Evolutionary conservation across 2,888 invertebrate genomes (phyloP), one percentile per base, ranked within the genome.

Genomic region (Scaptomyza caliginosa): DNA sequence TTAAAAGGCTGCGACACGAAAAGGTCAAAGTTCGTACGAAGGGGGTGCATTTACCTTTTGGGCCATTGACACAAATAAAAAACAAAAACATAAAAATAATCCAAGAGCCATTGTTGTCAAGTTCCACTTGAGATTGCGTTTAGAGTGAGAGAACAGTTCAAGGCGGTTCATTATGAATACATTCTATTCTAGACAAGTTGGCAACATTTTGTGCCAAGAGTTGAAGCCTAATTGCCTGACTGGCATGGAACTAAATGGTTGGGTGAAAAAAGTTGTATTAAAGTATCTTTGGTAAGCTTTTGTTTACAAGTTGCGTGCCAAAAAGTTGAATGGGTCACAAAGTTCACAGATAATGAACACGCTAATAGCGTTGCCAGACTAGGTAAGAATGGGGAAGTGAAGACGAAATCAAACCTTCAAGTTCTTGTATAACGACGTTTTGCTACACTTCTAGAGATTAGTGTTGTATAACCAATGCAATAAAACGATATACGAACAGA

Each of bases 1-100:
- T 40, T 50, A 45, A 59, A 66, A 56, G 50, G 59, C 51, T 36
- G 51, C 50, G 34, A 43, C 67, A 76, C 60, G 56, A 63, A 82
- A 83, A 83, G 88, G 86, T 86, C 84, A 88, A 83, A 83, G 82
- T 64, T 86, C 77, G 64, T 13, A 13, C 42, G 23, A 64, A 50
- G 56, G 50, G 50, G 48, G 50, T 79, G 60, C 88, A 62, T 83
- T 83, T 88, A 88, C 88, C 82, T 88, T 77, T 82, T 65, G 78
- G 39, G 63, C 63, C 78, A 68, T 74, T 81, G 81, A 84, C 84
- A 73, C 72, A 75, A 64, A 54, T 21, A 11, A 39, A 5, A 40
- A 21, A 11, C n/a, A 40, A 36, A 36, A 5, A 19, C 2, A 21
- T 0, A 38, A 6, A 43, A 24, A 16, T 30, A 7, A 49, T 30